Evolutionary conservation across 1,140 invertebrate species (phyloP), one percentile per base, ranked within the genome.

Genomic region (Aleiodes sp.): DNA sequence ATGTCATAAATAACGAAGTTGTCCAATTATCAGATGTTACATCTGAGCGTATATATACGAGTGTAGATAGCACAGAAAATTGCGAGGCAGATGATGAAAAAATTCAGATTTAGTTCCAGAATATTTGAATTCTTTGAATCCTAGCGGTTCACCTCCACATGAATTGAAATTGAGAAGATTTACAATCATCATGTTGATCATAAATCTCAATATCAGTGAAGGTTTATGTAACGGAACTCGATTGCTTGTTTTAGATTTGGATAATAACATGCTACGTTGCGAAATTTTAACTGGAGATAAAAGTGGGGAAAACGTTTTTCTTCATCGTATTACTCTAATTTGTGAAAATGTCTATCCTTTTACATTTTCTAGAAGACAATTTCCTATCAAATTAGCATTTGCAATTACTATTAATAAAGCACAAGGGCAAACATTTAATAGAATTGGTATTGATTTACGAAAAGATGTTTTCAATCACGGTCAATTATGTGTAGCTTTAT

Each of bases 381-480:
- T 56, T 24, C 46, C 46, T 0, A 21, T 56, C 1, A 56, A 21
- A 21, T 16, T 21, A 24, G 19, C 16, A 7, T 56, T 24, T 56
- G 8, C 56, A 0, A 31, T 59, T 24, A 31, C 56, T n/a, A n/a
- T n/a, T n/a, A n/a, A n/a, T n/a, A n/a, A n/a, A n/a, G n/a, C 12
- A 63, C 63, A 65, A 52, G 80, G 80, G n/a, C 78, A 79, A 70
- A 76, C 78, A 41, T 72, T 78, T 70, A 65, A 77, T n/a, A 9
- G 60, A 10, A 46, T 71, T 63, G 82, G 81, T 7, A 19, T 86
- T 21, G 46, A 80, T 73, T 78, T 82, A 29, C 35, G 70, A 68
- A 73, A 65, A 46, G 69, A 73, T 60, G 75, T 75, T 57, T 83
- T 82, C 62, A 73, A 76, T 29, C 80, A 82, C 74, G 79, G 80